These are phyloP conservation scores for Antrozous pallidus DNA, from an alignment of 2,797 vertebrate genomes.

Conservation along the genomic window DNA sequence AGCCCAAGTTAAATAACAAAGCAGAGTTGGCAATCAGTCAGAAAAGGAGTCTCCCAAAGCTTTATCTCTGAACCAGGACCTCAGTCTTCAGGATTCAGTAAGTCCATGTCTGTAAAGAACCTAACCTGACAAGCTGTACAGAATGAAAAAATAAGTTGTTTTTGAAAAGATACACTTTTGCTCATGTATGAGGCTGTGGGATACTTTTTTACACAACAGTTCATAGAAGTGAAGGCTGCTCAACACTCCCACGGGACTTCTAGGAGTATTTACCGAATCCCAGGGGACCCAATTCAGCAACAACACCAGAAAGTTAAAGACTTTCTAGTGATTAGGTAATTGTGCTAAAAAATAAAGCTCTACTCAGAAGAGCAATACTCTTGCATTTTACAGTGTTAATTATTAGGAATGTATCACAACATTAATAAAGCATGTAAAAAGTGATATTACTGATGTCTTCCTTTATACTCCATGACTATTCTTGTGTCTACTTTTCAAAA, in stretches of 20 bases:
- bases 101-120: accelerated
- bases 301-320: neutral
- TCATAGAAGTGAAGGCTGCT: neutral
- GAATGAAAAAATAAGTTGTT: accelerated
- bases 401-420: too few species aligned
- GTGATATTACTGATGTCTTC: neutral
- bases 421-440: accelerated
- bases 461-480: accelerated
- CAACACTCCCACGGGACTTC: neutral
- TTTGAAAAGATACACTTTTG: neutral
- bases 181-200: accelerated
- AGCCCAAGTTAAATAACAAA: too few species aligned
- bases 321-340: neutral
- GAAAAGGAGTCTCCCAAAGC: neutral
- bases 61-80: too few species aligned
- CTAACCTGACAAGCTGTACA: accelerated
- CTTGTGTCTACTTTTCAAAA: neutral
- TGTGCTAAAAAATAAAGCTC: neutral
- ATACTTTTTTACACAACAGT: accelerated
- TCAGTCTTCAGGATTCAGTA: accelerated
- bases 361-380: neutral
- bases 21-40: neutral
- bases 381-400: accelerated
- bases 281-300: neutral
- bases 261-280: neutral